Base-by-base conservation (phyloP, 2,113 vertebrate genomes). In the Caranx ignobilis region DNA sequence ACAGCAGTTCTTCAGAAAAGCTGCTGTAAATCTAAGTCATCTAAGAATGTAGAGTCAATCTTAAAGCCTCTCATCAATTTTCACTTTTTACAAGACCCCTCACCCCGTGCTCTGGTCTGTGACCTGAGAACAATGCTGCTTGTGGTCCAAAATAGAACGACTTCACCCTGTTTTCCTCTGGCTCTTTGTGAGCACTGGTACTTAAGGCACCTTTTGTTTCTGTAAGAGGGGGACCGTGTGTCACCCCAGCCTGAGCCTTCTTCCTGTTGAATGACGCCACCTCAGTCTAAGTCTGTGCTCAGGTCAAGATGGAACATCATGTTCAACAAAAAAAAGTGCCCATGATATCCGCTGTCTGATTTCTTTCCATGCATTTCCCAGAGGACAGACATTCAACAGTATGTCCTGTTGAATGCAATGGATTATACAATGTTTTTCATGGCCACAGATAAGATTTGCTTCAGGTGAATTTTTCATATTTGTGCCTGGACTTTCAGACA, bases 251-350 rank as follows among this genome's bases (percentile, higher is more conserved):
- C 65, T 32, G 26, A 45, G 43, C 54, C 60, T 39, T 71, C 82
- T 92, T 94, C 92, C 93, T 93, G 93, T 91, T 84, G 78, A 80
- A 26, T 31, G 41, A 61, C 31, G 31, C 48, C 76, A 31, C 39
- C 50, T 71, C 50, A 18, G 26, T 83, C 86, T 71, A 81, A 68
- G 50, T 76, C 26, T 73, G 62, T 62, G 48, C 71, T 81, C 67
- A 68, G 89, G 83, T 86, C 78, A 76, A 13, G 1, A 11, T 6
- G 2, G 63, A 75, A 64, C 37, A 34, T 45, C 35, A 45, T 56
- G 68, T 87, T 83, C 31, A 1, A 52, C 56, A 70, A 69, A 39
- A 21, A 21, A 7, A 76, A 66, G 6, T 48, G 54, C 26, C 26
- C 55, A 50, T 3, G 19, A 62, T 54, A 65, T 66, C 68, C 56